Conservation (phyloP, 2,797 vertebrate genomes). For the Cossypha heuglini region DNA sequence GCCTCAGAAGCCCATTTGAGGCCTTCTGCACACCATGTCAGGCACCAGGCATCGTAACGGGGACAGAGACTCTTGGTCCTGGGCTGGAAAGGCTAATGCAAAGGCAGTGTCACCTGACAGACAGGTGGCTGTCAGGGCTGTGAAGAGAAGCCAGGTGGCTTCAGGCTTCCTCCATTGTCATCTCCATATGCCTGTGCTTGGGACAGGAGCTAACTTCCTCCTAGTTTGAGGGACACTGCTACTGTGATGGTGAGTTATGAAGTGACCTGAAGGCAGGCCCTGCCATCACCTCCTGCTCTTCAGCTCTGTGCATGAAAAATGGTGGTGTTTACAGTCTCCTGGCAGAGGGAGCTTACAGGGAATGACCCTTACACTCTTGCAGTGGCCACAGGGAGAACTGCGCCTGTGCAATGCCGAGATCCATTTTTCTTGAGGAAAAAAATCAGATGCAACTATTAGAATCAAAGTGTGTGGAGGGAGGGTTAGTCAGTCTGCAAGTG, state of each 20-base stretch:
- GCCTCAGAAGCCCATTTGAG: background rate
- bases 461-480: background rate
- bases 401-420: accelerated
- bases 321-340: accelerated
- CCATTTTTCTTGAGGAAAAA: background rate
- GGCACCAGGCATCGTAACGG: accelerated
- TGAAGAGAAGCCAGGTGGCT: background rate
- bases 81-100: background rate
- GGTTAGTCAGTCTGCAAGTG: slow-evolving; percentile 40
- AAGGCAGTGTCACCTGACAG: background rate
- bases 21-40: background rate
- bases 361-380: background rate
- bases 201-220: background rate
- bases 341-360: accelerated
- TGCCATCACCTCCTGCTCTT: background rate
- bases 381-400: background rate
- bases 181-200: background rate
- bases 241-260: background rate
- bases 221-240: background rate
- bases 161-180: background rate
- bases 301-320: background rate
- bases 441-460: background rate
- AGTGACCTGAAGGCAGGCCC: background rate
- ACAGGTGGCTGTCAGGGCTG: background rate
- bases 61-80: background rate